Evolutionary conservation across 1,140 invertebrate genomes (phyloP).

Genomic region (Odontomachus brunneus): DNA sequence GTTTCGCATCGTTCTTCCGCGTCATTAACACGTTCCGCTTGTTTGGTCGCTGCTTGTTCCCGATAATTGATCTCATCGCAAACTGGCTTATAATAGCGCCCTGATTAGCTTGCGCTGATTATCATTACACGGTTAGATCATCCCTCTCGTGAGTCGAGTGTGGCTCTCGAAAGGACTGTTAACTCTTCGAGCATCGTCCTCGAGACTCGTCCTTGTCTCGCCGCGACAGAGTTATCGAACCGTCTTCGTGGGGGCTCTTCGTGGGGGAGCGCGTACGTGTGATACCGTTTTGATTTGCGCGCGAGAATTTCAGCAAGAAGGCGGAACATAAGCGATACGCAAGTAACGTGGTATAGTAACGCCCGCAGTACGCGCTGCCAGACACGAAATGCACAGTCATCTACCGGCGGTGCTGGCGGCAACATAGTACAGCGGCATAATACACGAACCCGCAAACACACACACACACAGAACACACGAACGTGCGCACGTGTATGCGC

Average conservation of each 20-base stretch:
- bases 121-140: too few relatives aligned
- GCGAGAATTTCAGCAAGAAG: constrained; percentile 34
- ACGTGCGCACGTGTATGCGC: not conserved
- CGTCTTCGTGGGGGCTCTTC: not conserved
- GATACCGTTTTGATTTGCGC: constrained; percentile 5
- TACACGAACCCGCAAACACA: not conserved
- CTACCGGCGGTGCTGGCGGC: constrained; percentile 2
- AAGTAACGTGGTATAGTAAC: constrained; percentile 20
- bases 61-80: too few relatives aligned
- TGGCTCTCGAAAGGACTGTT: not conserved
- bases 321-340: constrained; percentile 42
- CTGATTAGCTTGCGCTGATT: too few relatives aligned
- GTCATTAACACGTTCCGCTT: too few relatives aligned
- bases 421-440: not conserved
- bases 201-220: not conserved
- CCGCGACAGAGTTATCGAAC: not conserved
- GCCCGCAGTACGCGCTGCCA: constrained; percentile 34
- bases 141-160: too few relatives aligned
- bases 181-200: not conserved
- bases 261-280: not conserved
- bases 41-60: too few relatives aligned
- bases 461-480: not conserved
- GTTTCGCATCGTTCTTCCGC: too few relatives aligned
- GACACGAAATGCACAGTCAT: constrained; percentile 53
- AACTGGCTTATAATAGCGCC: too few relatives aligned